Percentiles rank a stretch among this genome's conserved stretches.
These are phyloP conservation scores for Heliconius charithonia DNA, from an alignment of 2,888 invertebrate genomes.

Conservation along the genomic window DNA sequence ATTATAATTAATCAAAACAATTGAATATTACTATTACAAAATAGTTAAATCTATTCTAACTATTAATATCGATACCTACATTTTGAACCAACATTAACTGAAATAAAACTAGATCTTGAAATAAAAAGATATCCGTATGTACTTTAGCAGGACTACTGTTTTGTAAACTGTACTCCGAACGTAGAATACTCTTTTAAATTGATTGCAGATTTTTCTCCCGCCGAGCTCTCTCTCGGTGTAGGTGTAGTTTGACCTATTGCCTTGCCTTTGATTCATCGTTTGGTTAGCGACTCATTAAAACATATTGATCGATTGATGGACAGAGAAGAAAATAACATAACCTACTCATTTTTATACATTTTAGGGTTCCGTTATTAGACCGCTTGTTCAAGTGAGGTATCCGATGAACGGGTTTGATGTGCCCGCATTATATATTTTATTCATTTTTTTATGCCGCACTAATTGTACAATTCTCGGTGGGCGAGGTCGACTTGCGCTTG, in stretches of 20 bases:
- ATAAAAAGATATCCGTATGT: conserved; percentile 19
- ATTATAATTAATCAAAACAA: no score
- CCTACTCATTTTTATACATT: no score
- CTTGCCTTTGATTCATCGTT: conserved; percentile 29
- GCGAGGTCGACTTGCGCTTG: no score
- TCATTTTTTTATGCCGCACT: no score
- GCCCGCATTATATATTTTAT: no score
- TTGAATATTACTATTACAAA: no score
- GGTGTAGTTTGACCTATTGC: conserved; percentile 26
- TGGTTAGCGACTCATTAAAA: conserved; percentile 22
- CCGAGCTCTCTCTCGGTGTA: conserved; percentile 8
- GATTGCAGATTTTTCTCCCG: conserved; percentile 31
- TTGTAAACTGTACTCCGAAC: conserved; percentile 19
- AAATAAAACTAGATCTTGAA: conserved; percentile 7
- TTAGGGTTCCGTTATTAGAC: no score
- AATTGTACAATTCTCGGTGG: no score
- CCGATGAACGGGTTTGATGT: no score
- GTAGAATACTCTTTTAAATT: conserved; percentile 28
- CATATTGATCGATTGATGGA: not conserved
- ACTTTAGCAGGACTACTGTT: conserved; percentile 16
- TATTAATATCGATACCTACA: not conserved
- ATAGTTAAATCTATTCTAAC: not conserved
- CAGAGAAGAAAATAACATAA: not conserved
- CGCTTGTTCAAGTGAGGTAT: no score
- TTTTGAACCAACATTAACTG: not conserved